Evolutionary conservation across 2,797 vertebrate genomes (phyloP).

Genomic region (Nannoperca australis): DNA sequence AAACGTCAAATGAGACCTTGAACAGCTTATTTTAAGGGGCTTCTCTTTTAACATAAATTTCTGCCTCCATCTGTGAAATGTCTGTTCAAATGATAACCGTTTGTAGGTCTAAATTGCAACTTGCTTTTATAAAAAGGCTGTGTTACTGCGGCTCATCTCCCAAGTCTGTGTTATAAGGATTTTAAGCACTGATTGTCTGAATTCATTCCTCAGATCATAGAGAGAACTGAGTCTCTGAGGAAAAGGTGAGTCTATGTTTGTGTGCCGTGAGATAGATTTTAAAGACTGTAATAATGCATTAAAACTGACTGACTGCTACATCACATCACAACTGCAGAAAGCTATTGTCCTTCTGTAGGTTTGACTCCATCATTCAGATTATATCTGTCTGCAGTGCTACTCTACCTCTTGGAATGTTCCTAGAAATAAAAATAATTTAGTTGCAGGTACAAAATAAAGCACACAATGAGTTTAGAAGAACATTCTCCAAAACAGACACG

Average conservation of each 20-base stretch:
- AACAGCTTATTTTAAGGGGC: not conserved
- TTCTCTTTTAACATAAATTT: not conserved
- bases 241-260: slow-evolving; percentile 86
- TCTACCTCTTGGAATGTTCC: not conserved
- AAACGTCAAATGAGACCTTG: not conserved
- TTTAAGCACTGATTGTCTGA: not conserved
- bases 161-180: not conserved
- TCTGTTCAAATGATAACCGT: not conserved
- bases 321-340: not conserved
- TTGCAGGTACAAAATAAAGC: not conserved
- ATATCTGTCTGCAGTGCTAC: not conserved
- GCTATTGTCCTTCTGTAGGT: not conserved
- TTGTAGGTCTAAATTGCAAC: not conserved
- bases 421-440: not conserved
- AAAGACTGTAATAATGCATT: not conserved
- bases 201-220: slow-evolving; percentile 83
- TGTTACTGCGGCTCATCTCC: not conserved
- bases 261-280: not conserved
- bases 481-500: not conserved
- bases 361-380: not conserved
- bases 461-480: not conserved
- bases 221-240: slow-evolving; percentile 90
- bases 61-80: not conserved
- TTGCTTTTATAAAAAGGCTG: not conserved
- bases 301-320: not conserved